A percentile compares a stretch with the other conserved stretches of the same genome.
Conservation (phyloP, 2,888 invertebrate species). For the Drosophila robusta region DNA sequence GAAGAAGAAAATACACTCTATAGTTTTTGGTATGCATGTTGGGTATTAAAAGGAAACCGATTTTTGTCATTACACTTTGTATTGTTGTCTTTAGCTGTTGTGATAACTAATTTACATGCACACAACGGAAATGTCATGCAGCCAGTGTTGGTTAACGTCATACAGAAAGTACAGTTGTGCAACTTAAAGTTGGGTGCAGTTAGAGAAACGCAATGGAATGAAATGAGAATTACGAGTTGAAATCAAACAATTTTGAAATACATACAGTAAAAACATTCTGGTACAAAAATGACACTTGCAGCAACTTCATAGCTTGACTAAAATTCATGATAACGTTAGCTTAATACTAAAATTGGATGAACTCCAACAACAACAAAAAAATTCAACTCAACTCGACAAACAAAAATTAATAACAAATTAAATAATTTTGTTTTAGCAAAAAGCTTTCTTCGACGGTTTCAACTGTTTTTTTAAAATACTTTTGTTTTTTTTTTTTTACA, state of each 20-base stretch:
- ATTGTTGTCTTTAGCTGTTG: slow-evolving; percentile 27
- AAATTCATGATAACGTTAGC: slow-evolving; percentile 75
- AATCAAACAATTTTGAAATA: slow-evolving; percentile 36
- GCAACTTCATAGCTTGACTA: slow-evolving; percentile 85
- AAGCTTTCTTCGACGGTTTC: slow-evolving; percentile 33
- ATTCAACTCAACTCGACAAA: slow-evolving; percentile 48
- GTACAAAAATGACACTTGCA: slow-evolving; percentile 79
- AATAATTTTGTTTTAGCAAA: slow-evolving; percentile 38
- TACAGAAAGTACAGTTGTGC: slow-evolving; percentile 38
- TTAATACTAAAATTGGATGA: slow-evolving; percentile 61
- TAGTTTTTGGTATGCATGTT: slow-evolving; percentile 65
- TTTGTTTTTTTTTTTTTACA: slow-evolving; percentile 54
- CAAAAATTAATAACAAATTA: slow-evolving; percentile 32
- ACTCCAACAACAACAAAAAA: slow-evolving; percentile 48
- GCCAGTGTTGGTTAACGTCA: slow-evolving; percentile 46
- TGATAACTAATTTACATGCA: slow-evolving; percentile 16
- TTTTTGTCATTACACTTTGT: slow-evolving; percentile 70
- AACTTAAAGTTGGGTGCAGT: slow-evolving; percentile 38
- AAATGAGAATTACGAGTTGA: slow-evolving; percentile 30
- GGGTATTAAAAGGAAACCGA: slow-evolving; percentile 77
- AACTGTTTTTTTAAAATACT: slow-evolving; percentile 9
- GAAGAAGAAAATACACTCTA: slow-evolving; percentile 40
- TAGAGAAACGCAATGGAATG: slow-evolving; percentile 28
- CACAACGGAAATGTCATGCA: slow-evolving; percentile 49
- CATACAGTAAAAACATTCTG: slow-evolving; percentile 48